Evolutionary conservation across 2,113 vertebrate genomes (phyloP), one percentile per base, ranked within the genome.

Genomic region (Oryzias celebensis): DNA sequence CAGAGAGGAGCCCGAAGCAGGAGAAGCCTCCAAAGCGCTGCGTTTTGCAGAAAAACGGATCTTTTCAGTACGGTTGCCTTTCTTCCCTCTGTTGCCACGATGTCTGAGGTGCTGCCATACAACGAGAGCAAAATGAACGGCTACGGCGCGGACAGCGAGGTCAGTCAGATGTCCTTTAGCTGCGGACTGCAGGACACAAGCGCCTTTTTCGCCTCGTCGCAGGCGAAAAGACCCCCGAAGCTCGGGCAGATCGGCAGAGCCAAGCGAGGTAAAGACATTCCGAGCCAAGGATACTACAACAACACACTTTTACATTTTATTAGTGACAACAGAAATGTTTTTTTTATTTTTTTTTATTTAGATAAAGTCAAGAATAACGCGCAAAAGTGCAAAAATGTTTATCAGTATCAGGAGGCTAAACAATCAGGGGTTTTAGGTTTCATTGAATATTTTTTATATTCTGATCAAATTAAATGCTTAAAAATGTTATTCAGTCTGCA

Each of bases 71-170:
- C 76, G 73, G 75, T 58, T 67, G 22, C 56, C 45, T 26, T 22
- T 16, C 36, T 17, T n/a, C 67, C 63, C 36, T 52, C 14, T 56
- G 17, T 42, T 43, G 61, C 82, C 89, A 91, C 80, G 84, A 98
- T 98, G 96, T 98, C 96, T 82, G 96, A 98, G 87, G 94, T 98
- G 78, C 89, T 98, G 90, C 96, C 96, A 80, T 98, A 97, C 91
- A 93, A 91, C 89, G 96, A 98, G 90, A 95, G 96, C 77, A 98
- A 98, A 87, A 96, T 98, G 96, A 96, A 83, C 89, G 95, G 94
- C 89, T 98, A 96, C 80, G 94, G 95, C 83, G 89, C 93, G 67
- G 96, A 97, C 88, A 91, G 92, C 77, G 96, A 98, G 85, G 94
- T 95, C 84, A 93, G 92, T 59, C 95, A 98, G 82, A 94, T 98